Conservation (phyloP, 2,888 invertebrate genomes). For the Plagodis dolabraria region DNA sequence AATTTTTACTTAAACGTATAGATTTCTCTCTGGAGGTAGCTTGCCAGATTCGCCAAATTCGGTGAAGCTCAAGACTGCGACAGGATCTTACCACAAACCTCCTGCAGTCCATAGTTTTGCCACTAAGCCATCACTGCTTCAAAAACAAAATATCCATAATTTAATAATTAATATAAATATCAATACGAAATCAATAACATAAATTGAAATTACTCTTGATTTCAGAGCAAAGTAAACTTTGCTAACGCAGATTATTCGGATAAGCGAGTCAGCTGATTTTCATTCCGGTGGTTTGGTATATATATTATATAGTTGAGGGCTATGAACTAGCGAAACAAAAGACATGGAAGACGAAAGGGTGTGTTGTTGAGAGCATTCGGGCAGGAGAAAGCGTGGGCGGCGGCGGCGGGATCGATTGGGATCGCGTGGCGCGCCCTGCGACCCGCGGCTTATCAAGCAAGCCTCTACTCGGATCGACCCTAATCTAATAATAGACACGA, state of each 20-base stretch:
- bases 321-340: conserved; percentile 42
- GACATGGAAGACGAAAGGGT: conserved; percentile 40
- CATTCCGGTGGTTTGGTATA: background rate
- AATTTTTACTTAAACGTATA: too few relatives aligned
- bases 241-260: conserved; percentile 1
- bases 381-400: conserved; percentile 46
- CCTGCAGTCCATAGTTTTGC: too few relatives aligned
- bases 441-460: conserved; percentile 61
- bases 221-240: conserved; percentile 19
- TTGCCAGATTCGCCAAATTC: too few relatives aligned
- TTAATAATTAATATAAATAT: too few relatives aligned
- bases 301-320: conserved; percentile 12
- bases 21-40: too few relatives aligned
- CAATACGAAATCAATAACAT: too few relatives aligned
- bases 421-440: conserved; percentile 64
- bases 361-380: conserved; percentile 45
- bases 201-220: conserved; percentile 19
- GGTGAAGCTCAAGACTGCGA: too few relatives aligned
- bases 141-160: too few relatives aligned
- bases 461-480: conserved; percentile 62
- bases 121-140: too few relatives aligned
- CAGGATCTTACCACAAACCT: too few relatives aligned
- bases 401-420: conserved; percentile 54
- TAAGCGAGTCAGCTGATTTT: background rate
- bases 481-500: conserved; percentile 71